Conservation (phyloP, 2,113 vertebrate species). For the Gallinago undulata region DNA sequence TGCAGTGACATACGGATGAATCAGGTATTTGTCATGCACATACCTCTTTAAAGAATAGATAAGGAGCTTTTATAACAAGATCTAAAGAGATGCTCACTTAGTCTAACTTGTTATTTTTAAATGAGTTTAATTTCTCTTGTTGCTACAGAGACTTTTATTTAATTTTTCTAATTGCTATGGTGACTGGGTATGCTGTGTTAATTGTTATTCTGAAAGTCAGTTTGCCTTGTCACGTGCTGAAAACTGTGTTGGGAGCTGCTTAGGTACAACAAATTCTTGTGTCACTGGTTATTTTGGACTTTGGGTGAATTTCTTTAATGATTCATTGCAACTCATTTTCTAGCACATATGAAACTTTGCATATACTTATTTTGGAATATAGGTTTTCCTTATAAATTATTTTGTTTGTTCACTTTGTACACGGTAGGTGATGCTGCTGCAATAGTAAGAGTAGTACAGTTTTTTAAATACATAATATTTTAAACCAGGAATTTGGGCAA, state of each 20-base stretch:
- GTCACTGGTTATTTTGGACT: neutral
- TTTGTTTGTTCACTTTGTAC: neutral
- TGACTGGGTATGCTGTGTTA: neutral
- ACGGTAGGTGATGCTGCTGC: neutral
- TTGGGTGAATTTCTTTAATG: neutral
- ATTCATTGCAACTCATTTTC: neutral
- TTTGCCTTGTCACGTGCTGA: neutral
- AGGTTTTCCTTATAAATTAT: neutral
- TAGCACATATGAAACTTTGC: neutral
- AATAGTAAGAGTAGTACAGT: neutral
- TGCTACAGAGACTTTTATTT: neutral
- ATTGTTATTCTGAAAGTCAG: neutral
- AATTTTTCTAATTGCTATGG: neutral
- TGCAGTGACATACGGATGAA: constrained; percentile 35
- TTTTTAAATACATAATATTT: neutral
- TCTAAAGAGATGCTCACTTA: neutral
- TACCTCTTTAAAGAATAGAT: constrained; percentile 19
- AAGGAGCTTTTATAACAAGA: neutral
- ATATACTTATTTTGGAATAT: neutral
- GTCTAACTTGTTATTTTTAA: neutral
- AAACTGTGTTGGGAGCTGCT: neutral
- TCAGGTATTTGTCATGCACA: constrained; percentile 29
- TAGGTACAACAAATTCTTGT: neutral
- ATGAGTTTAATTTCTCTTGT: neutral
- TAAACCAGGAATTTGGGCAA: neutral